phyloP scores from a whole-genome alignment of 2,797 vertebrate genomes.

The Hydrolagus colliei region DNA sequence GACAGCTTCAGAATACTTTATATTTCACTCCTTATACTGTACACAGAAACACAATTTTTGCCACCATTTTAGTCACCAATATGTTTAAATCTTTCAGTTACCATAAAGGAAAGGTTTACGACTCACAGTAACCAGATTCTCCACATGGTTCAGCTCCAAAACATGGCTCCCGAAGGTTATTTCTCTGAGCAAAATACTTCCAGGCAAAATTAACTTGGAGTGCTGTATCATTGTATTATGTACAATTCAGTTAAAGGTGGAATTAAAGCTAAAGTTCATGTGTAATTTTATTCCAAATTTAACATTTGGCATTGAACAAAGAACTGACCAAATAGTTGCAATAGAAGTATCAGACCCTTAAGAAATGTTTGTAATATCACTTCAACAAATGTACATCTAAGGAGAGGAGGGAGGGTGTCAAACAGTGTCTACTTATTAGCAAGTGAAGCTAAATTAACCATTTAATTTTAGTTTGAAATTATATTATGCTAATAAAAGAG shows the following conservation, averaged over 20 bases:
- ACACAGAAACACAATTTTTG: background rate
- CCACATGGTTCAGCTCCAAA: slow-evolving; percentile 32
- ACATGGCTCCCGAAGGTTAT: slow-evolving; percentile 32
- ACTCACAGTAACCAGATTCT: slow-evolving; percentile 28
- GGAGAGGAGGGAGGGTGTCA: too few relatives aligned
- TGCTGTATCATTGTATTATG: background rate
- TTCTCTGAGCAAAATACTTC: slow-evolving; percentile 22
- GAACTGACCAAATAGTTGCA: background rate
- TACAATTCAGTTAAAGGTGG: background rate
- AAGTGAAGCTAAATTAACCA: too few relatives aligned
- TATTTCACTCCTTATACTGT: background rate
- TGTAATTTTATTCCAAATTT: background rate
- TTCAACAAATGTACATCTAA: too few relatives aligned
- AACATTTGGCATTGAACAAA: background rate
- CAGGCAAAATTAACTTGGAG: slow-evolving; percentile 30
- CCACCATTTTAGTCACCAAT: background rate
- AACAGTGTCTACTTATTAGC: too few relatives aligned
- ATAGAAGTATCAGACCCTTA: background rate
- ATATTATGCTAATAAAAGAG: too few relatives aligned
- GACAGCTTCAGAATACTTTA: slow-evolving; percentile 10
- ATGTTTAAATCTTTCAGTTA: slow-evolving; percentile 16
- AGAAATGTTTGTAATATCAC: background rate
- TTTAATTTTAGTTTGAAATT: too few relatives aligned
- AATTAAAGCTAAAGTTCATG: background rate
- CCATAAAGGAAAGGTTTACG: slow-evolving; percentile 26